Base-by-base conservation (phyloP, 2,797 vertebrate species). In the Gymnoscopelus microlampas region DNA sequence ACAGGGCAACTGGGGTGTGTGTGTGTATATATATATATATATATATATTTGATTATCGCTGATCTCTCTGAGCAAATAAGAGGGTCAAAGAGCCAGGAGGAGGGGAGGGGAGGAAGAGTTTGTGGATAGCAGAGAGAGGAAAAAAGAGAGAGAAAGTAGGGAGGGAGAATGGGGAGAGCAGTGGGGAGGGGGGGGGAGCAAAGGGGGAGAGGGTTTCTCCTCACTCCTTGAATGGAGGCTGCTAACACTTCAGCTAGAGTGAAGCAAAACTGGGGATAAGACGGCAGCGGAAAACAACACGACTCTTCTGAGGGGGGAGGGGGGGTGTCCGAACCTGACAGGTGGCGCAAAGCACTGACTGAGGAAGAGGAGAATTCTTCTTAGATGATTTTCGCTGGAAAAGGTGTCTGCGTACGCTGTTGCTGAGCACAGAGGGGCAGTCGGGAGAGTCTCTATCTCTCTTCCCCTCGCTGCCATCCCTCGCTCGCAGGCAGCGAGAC, bases 71-170 rank as follows among this genome's bases (percentile, higher is more conserved):
- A 73, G 66, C 60, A 35, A 63, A 69, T 81, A 77, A 81, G 74
- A 79, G 78, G 81, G 73, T 75, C 76, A 82, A 78, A 81, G 64
- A 84, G 73, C 66, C 77, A 74, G 67, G 70, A 84, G 7, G 56
- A 23, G 61, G 65, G 71, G 39, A 60, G 70, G 63, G 63, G 66
- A 64, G 61, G 58, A 71, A 62, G 77, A 78, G 68, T 86, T 87
- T 56, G 58, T 48, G 66, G 54, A 60, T 70, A 82, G 63, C 65
- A 60, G 70, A 53, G 62, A 77, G 15, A 63, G 44, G n/a, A 68
- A 44, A 57, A 49, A 32, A 15, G 68, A 19, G 51, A 24, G 35
- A 71, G 50, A 14, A 15, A 81, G 66, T 35, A 70, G 68, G 70
- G 66, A 1, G 58, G 59, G 53, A 78, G 58, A 60, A 85, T 80